Evolutionary conservation across 2,797 vertebrate species (phyloP).

Genomic region (Chelon labrosus): DNA sequence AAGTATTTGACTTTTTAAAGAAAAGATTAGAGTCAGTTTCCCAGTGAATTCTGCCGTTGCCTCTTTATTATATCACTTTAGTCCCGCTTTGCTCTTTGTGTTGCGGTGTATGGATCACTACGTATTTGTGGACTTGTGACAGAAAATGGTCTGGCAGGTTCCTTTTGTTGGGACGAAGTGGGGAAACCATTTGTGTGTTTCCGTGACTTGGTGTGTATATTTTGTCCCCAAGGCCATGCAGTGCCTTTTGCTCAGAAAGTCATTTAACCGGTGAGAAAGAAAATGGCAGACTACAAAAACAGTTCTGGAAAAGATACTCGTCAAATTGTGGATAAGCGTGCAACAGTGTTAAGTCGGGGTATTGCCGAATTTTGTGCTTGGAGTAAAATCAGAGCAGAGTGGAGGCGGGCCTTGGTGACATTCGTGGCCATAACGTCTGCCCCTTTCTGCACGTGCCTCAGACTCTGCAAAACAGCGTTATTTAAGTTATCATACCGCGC

Average conservation of each 20-base stretch:
- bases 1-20: conserved; percentile 2
- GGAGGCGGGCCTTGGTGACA: conserved; percentile 20
- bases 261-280: conserved; percentile 59
- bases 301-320: conserved; percentile 36
- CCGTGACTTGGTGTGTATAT: conserved; percentile 61
- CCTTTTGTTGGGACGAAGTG: conserved; percentile 51
- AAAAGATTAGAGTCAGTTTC: conserved; percentile 13
- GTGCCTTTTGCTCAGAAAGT: conserved; percentile 69
- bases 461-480: conserved; percentile 15
- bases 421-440: background rate
- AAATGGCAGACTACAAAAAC: conserved; percentile 47
- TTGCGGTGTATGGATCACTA: background rate
- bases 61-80: background rate
- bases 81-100: background rate
- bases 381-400: conserved; percentile 11
- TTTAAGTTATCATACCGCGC: background rate
- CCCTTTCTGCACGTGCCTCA: conserved; percentile 15
- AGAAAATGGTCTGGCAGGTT: conserved; percentile 41
- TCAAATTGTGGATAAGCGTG: conserved; percentile 42
- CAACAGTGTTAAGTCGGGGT: conserved; percentile 18
- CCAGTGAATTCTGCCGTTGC: background rate
- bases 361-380: conserved; percentile 29
- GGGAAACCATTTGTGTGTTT: conserved; percentile 50
- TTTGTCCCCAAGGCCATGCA: conserved; percentile 65
- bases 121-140: background rate